Base-by-base conservation (phyloP, 2,113 vertebrate species). In the Patagioenas fasciata region DNA sequence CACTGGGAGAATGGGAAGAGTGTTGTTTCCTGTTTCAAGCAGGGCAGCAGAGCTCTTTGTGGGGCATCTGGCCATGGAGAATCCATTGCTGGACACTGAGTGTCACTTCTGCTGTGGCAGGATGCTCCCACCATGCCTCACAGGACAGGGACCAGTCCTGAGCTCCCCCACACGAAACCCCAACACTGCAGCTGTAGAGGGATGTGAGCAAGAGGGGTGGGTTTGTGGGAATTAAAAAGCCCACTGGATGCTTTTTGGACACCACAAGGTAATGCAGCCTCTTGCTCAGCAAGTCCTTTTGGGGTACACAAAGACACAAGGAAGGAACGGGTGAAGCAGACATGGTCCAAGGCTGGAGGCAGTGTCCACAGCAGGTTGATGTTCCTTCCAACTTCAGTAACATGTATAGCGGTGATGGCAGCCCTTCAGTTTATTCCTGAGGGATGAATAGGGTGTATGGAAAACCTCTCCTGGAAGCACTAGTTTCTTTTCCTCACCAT, bases 21-120 rank as follows among this genome's bases (percentile, higher is more conserved):
- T 61, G 34, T 4, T 3, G 2, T 42, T 75, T 7, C 5, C 8
- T 2, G 1, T 8, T 79, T 62, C 47, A 53, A 26, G 32, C 2
- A 4, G 47, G 47, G 32, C 25, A 79, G 34, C 19, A 1, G 1
- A 83, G 25, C 7, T 75, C 23, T 31, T 80, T 1, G 0, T 2
- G 2, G 21, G 28, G 5, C 7, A 9, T 2, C 1, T 1, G 25
- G 8, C 7, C 24, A 20, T 4, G 12, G 21, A 51, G 12, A 40
- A 80, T 36, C 72, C 26, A 42, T 6, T 0, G 1, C 0, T 83
- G 15, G 8, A 66, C 60, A 26, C 2, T 80, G 62, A 64, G 47
- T 6, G 8, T 51, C 15, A 7, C 25, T 12, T 51, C 21, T 54
- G 2, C 48, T 51, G 6, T 47, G 44, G 6, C 0, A 0, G 10